Evolutionary conservation across 1,140 invertebrate species (phyloP).

Genomic region (Wiebesia pumilae): DNA sequence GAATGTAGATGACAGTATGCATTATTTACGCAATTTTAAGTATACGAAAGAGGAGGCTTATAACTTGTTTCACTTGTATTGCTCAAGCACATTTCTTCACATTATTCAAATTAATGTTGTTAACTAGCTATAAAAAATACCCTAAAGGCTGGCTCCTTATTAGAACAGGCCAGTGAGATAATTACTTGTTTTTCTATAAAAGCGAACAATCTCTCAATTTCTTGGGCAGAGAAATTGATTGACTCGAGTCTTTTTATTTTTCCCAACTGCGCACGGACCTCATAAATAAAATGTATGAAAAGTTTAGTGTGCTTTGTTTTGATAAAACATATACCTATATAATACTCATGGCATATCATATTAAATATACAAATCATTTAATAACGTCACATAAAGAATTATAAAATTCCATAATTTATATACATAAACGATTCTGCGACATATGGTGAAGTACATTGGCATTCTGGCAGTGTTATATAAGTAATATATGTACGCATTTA

Average conservation of each 20-base stretch:
- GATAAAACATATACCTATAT: background rate
- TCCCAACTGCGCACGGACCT: too few relatives aligned
- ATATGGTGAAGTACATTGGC: slow-evolving; percentile 12
- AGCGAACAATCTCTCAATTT: background rate
- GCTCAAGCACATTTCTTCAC: background rate
- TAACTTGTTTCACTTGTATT: background rate
- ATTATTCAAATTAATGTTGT: background rate
- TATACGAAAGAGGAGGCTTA: background rate
- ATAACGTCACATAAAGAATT: background rate
- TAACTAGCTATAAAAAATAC: background rate
- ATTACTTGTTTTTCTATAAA: slow-evolving; percentile 28
- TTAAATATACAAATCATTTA: background rate
- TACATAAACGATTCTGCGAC: background rate
- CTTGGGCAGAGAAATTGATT: slow-evolving; percentile 22
- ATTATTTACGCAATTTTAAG: background rate
- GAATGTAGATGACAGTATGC: background rate
- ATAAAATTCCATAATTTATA: background rate
- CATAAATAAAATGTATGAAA: background rate
- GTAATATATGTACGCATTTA: background rate
- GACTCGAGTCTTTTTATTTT: background rate
- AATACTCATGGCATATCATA: background rate
- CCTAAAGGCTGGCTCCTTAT: background rate
- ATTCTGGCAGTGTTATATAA: slow-evolving; percentile 16
- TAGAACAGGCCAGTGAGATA: slow-evolving; percentile 36
- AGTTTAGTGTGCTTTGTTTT: background rate